Base-by-base conservation (phyloP, 2,113 vertebrate genomes). In the Pituophis catenifer region DNA sequence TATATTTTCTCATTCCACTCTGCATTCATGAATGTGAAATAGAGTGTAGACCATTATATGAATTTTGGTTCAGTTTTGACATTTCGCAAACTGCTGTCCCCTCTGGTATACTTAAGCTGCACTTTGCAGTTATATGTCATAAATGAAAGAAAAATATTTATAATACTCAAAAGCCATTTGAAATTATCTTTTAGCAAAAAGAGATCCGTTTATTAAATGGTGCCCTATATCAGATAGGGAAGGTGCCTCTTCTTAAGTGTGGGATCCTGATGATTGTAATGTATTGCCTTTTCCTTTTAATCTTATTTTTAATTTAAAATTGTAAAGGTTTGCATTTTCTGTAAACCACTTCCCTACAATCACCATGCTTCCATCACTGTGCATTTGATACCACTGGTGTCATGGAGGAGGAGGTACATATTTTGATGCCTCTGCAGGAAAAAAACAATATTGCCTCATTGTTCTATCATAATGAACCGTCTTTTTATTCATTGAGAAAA, bases 71-170 rank as follows among this genome's bases (percentile, higher is more conserved):
- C 97, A 92, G 93, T 97, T 97, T 96, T 97, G 95, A 95, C 95
- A 96, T 97, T 95, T 97, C 96, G 96, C 97, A 97, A 97, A 97
- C 97, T 97, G 96, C 97, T 97, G 93, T 96, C 97, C 96, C 94
- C 96, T 97, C 93, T 91, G 96, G 96, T 97, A 93, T 96, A 95
- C 92, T 96, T 94, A 96, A 95, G 95, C 96, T 97, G 96, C 97
- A 93, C 33, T 62, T 96, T 95, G 95, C 96, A 94, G 97, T 96
- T 97, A 94, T 97, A 96, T 95, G 96, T 96, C 97, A 97, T 96
- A 97, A 97, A 97, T 94, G 95, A 95, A 97, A 95, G 93, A 96
- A 97, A 95, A 96, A 96, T 95, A 95, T 97, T 97, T 97, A 98
- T 98, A 94, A 96, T 96, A 96, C 95, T 94, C 96, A 96, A 95